These are phyloP conservation scores for Phylloscopus trochilus DNA, from an alignment of 2,113 vertebrate species.

Conservation along the genomic window DNA sequence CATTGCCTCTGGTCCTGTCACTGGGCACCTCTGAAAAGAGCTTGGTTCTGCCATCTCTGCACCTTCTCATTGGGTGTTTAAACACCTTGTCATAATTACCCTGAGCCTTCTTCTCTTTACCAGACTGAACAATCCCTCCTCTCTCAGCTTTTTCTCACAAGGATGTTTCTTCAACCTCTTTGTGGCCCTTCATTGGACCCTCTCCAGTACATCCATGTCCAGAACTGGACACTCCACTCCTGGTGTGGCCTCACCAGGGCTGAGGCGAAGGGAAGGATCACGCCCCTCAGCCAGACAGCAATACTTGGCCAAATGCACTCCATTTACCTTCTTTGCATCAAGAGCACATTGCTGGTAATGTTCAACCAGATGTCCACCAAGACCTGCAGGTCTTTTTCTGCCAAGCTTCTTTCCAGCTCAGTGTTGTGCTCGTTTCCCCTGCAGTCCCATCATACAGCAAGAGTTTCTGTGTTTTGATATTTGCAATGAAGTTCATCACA, in stretches of 20 bases:
- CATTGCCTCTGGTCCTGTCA: not conserved
- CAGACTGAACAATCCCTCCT: too few relatives aligned
- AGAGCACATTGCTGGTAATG: not conserved
- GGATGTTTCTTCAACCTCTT: not conserved
- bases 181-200: fast-evolving
- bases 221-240: not conserved
- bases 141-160: not conserved
- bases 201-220: not conserved
- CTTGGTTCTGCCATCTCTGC: not conserved
- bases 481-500: not conserved
- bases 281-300: not conserved
- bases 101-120: not conserved
- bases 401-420: not conserved
- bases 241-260: not conserved
- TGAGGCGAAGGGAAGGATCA: not conserved
- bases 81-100: not conserved
- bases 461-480: not conserved
- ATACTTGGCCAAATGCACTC: not conserved
- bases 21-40: not conserved
- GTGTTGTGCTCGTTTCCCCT: not conserved
- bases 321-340: not conserved
- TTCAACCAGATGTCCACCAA: not conserved
- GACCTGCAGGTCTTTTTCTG: not conserved
- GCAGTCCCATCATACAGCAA: fast-evolving
- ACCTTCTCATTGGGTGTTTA: not conserved